phyloP scores from a whole-genome alignment of 2,888 invertebrate genomes.

The Lepidonotus clava region DNA sequence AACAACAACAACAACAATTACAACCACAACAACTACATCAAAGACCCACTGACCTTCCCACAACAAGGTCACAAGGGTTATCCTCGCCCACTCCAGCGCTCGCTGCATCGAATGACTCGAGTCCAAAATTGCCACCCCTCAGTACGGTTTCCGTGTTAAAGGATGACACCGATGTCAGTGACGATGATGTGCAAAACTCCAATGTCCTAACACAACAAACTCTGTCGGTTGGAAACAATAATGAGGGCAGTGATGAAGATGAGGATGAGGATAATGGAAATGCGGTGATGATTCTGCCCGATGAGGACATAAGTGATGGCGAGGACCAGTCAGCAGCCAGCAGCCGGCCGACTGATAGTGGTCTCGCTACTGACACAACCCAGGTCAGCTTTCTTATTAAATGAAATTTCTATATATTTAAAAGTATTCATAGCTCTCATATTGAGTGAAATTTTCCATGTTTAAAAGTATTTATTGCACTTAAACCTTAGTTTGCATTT shows the following conservation, averaged over 20 bases:
- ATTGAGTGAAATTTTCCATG: too few species aligned
- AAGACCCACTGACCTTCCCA: not conserved
- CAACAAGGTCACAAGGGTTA: not conserved
- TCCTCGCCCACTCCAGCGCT: not conserved
- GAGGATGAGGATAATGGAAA: conserved; percentile 36
- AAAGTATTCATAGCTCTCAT: too few species aligned
- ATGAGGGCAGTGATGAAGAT: conserved; percentile 26
- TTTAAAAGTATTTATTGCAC: too few species aligned
- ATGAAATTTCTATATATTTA: not conserved
- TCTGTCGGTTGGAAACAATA: not conserved
- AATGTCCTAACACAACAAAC: not conserved
- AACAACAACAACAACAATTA: not conserved
- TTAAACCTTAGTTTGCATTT: too few species aligned
- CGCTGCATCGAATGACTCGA: not conserved
- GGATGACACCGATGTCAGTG: conserved; percentile 46
- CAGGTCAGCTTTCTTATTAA: conserved; percentile 11
- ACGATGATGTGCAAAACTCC: conserved; percentile 17
- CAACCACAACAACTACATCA: not conserved
- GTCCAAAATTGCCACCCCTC: not conserved
- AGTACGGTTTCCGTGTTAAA: not conserved
- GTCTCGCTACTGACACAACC: conserved; percentile 51
- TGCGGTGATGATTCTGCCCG: conserved; percentile 43
- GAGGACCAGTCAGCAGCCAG: conserved; percentile 47
- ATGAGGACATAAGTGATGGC: conserved; percentile 49
- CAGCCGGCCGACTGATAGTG: conserved; percentile 53